Conservation (phyloP, 2,888 invertebrate species). For the Pachydiplax longipennis region DNA sequence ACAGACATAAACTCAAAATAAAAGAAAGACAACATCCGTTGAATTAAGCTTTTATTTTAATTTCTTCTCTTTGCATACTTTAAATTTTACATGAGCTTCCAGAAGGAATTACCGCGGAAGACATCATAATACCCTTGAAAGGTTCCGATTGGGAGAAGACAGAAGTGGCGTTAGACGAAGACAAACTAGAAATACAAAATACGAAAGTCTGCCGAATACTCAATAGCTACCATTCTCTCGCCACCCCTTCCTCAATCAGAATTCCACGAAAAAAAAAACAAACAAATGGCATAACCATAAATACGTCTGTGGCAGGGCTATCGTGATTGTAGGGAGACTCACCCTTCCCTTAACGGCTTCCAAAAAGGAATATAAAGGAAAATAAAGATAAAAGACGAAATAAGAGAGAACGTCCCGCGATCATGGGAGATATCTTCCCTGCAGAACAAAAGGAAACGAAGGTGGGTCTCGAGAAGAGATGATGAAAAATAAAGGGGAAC, state of each 20-base stretch:
- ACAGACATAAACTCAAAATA: too few species aligned
- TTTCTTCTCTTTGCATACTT: too few species aligned
- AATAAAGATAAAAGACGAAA: slow-evolving; percentile 21
- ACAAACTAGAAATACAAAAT: too few species aligned
- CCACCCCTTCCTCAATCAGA: neutral
- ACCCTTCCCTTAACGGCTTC: slow-evolving; percentile 23
- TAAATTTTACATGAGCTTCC: too few species aligned
- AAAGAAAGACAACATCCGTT: too few species aligned
- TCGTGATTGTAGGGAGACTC: slow-evolving; percentile 23
- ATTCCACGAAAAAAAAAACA: neutral
- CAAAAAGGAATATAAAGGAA: slow-evolving; percentile 40
- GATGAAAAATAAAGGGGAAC: slow-evolving; percentile 12
- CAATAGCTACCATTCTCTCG: neutral
- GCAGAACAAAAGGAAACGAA: slow-evolving; percentile 29
- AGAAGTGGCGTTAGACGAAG: too few species aligned
- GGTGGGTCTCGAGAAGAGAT: neutral
- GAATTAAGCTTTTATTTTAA: too few species aligned
- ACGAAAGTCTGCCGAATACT: neutral
- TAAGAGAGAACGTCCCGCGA: neutral
- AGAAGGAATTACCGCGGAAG: too few species aligned
- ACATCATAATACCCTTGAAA: too few species aligned
- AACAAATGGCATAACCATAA: slow-evolving; percentile 33
- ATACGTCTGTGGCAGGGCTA: slow-evolving; percentile 20
- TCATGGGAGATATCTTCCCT: slow-evolving; percentile 26
- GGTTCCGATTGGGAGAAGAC: too few species aligned